Conservation (phyloP, 2,113 vertebrate species). For the Lophotis ruficrista region DNA sequence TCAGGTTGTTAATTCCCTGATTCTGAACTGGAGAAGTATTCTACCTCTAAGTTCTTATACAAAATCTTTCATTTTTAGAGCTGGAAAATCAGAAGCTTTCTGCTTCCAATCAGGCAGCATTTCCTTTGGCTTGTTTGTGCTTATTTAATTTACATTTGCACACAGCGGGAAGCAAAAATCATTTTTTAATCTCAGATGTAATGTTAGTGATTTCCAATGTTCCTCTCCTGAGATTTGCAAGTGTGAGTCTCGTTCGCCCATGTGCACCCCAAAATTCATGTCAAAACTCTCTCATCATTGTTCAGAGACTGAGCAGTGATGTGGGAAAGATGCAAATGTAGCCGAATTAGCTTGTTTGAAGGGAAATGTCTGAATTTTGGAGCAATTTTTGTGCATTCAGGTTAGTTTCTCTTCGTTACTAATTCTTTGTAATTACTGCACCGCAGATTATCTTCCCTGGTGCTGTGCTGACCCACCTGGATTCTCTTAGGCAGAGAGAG, state of each 20-base stretch:
- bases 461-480: not conserved
- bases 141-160: slow-evolving; percentile 32
- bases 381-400: not conserved
- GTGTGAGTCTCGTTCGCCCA: not conserved
- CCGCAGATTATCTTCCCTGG: not conserved
- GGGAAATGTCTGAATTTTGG: not conserved
- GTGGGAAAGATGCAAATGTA: not conserved
- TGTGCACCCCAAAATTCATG: not conserved
- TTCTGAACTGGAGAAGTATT: not conserved
- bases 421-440: not conserved
- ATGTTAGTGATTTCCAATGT: not conserved
- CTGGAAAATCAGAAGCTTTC: not conserved
- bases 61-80: not conserved
- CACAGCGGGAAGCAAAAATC: not conserved
- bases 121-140: not conserved
- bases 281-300: not conserved
- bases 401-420: not conserved
- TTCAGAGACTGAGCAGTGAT: not conserved
- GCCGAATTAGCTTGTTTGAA: not conserved
- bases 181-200: slow-evolving; percentile 25
- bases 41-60: not conserved
- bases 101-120: not conserved
- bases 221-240: not conserved
- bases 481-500: not conserved
- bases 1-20: not conserved